Base-by-base conservation (phyloP, 2,888 invertebrate species). In the Anorthoa munda region DNA sequence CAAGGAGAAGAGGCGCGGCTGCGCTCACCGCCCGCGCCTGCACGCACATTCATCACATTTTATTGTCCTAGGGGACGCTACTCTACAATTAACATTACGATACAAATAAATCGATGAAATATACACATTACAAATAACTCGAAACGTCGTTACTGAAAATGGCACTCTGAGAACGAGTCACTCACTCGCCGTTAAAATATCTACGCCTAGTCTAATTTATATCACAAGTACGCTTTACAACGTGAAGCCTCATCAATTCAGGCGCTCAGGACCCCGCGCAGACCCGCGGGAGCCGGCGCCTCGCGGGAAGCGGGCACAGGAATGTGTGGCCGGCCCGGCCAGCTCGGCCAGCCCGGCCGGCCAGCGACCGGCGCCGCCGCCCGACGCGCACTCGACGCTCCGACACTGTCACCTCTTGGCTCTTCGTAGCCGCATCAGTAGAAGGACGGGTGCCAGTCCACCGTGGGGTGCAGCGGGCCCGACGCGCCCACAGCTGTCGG, bases 391-490 rank as follows among this genome's bases (percentile, higher is more conserved):
- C 72, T 77, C 78, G 78, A 85, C 58, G 76, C 81, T 81, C 85
- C 83, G 82, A 77, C 84, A 71, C 83, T 83, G 77, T 84, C 85
- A 85, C 78, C 85, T 76, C 80, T 80, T 84, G 80, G 82, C 85
- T 72, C 66, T 79, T 78, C 87, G 85, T 79, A 77, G 81, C 85
- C 83, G 85, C 86, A 88, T 97, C 95, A 97, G 91, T 97, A 97
- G 92, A 97, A 97, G 70, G 96, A 96, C 55, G 97, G 95, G 81
- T 97, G 96, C 97, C 97, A 97, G 83, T 97, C 97, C 75, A 95
- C 91, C 46, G 95, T 93, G 26, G 95, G 94, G 82, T 94, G 94
- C 82, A 94, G 90, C 66, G 93, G 93, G 17, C 92, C 92, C 66
- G 94, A 68, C 82, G 92, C 73, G 21, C 96, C 91, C 65, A 94